Base-by-base conservation (phyloP, 2,888 invertebrate species). In the Hirtodrosophila histrioides region DNA sequence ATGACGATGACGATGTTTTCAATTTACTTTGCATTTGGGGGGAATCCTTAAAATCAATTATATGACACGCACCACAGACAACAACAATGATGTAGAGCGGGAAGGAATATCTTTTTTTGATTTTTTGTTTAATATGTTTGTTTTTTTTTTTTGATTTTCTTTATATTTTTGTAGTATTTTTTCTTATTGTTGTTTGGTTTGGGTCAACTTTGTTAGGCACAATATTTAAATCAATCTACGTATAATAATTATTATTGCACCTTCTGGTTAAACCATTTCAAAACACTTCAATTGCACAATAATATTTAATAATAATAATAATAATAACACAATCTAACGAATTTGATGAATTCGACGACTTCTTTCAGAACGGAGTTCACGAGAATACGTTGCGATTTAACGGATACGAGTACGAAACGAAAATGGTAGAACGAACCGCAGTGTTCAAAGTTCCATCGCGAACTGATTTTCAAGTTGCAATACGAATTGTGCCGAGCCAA, bases 401-500 rank as follows among this genome's bases (percentile, higher is more conserved):
- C 68, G 35, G 44, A 56, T 24, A 49, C 41, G 58, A 64, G 60
- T 60, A 61, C 76, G 58, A 66, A 71, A 66, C 70, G 65, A 72
- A 75, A 72, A 75, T 72, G 62, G 60, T 17, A 81, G 70, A 83
- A 80, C 83, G 88, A 90, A 89, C 90, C 90, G 88, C 86, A 86
- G 85, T 87, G 85, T 90, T 90, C 90, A 90, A 91, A 90, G 89
- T 90, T 91, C 89, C 91, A 90, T 90, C 89, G 90, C 90, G 80
- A 83, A 86, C 74, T 81, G 78, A 86, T 82, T 86, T 67, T 60
- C 45, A 71, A 62, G 29, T 45, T 54, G 36, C 54, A 62, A 57
- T 63, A 55, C 63, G 65, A 69, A 56, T 43, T 56, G 49, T 48
- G 66, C 66, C 78, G 78, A 75, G 36, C 55, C 65, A 53, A 45